Conservation (phyloP, 2,797 vertebrate species). For the Apogon hyalosoma region DNA sequence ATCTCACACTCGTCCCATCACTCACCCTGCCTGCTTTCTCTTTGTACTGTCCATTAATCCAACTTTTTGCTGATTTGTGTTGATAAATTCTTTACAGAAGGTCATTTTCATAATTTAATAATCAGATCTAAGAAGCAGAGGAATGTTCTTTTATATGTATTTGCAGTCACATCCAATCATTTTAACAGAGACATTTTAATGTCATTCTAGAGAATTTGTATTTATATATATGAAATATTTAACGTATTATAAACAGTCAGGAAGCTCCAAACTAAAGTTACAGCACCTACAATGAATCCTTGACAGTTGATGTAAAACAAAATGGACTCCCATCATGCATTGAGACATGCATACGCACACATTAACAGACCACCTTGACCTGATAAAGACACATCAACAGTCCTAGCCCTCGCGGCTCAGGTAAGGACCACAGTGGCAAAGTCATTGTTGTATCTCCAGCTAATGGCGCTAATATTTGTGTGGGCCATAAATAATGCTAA, state of each 20-base stretch:
- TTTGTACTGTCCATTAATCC: conserved; percentile 65
- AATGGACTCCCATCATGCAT: conserved; percentile 26
- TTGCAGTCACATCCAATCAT: conserved; percentile 58
- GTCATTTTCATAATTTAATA: conserved; percentile 79
- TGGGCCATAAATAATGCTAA: conserved; percentile 94
- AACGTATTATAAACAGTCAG: not conserved
- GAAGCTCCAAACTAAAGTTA: conserved; percentile 12
- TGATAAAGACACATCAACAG: conserved; percentile 79
- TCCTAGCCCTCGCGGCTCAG: conserved; percentile 69
- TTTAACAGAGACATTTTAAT: conserved; percentile 48
- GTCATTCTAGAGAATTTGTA: conserved; percentile 33
- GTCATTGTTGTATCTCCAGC: conserved; percentile 80
- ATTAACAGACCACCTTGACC: conserved; percentile 83
- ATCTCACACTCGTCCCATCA: conserved; percentile 67
- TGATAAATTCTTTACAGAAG: conserved; percentile 78
- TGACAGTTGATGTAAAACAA: conserved; percentile 43
- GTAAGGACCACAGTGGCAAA: conserved; percentile 82
- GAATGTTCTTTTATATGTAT: conserved; percentile 57
- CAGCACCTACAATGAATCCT: not conserved
- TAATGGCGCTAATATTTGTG: conserved; percentile 96
- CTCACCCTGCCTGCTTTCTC: conserved; percentile 62
- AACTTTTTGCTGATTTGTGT: conserved; percentile 76
- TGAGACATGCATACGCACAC: conserved; percentile 38
- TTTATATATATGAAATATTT: conserved; percentile 46
- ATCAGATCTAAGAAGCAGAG: conserved; percentile 74